Percentiles rank a stretch among this genome's conserved stretches.
Conservation (phyloP, 2,797 vertebrate genomes). For the Nothura maculosa region DNA sequence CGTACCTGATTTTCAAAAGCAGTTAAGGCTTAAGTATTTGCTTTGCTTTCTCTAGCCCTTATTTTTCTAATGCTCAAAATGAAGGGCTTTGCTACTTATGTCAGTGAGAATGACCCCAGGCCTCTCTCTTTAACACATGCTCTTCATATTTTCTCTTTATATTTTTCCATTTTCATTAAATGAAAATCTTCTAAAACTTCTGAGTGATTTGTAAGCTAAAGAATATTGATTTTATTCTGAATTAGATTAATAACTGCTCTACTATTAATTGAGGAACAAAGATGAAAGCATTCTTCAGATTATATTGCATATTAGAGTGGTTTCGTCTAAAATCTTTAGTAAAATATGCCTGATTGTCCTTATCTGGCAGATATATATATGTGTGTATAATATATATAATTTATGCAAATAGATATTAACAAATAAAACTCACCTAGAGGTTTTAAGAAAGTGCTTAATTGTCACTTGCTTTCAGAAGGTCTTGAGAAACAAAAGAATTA, state of each 20-base stretch:
- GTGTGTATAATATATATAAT: not conserved
- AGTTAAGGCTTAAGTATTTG: not conserved
- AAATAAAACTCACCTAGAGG: not conserved
- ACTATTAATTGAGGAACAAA: not conserved
- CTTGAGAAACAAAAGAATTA: not conserved
- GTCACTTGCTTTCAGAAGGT: not conserved
- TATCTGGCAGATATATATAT: not conserved
- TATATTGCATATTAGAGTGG: not conserved
- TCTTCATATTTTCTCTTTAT: not conserved
- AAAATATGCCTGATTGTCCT: not conserved
- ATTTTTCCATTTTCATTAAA: not conserved
- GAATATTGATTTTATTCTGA: not conserved
- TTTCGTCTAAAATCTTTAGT: not conserved
- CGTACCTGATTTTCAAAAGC: not conserved
- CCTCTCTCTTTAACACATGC: not conserved
- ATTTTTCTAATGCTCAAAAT: not conserved
- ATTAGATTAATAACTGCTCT: not conserved
- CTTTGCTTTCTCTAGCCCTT: not conserved
- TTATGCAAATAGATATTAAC: not conserved
- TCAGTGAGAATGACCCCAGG: not conserved
- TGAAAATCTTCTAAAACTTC: not conserved
- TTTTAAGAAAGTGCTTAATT: not conserved
- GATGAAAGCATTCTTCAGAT: not conserved
- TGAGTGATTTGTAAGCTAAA: not conserved
- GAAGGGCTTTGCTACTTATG: not conserved